Evolutionary conservation across 2,113 vertebrate species (phyloP).

Genomic region (Telmatochromis sp.): DNA sequence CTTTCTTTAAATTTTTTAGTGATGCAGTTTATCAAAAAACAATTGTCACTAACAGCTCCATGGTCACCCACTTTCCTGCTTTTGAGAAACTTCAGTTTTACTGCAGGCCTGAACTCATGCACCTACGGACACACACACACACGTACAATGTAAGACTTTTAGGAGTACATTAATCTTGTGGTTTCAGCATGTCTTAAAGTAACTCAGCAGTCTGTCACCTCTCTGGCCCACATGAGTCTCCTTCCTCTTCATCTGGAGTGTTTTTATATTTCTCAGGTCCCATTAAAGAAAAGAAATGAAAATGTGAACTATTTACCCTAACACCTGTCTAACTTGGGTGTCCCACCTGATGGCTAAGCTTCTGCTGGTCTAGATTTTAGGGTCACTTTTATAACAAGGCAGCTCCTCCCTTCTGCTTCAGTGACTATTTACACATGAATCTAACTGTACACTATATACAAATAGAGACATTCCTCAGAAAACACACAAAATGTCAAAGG

Average conservation of each 20-base stretch:
- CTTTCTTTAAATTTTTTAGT: not conserved
- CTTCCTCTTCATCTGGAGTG: not conserved
- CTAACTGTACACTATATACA: not conserved
- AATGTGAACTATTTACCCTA: not conserved
- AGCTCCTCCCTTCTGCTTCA: not conserved
- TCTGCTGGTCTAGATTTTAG: too few species aligned
- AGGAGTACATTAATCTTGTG: not conserved
- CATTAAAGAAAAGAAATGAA: too few species aligned
- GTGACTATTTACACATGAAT: not conserved
- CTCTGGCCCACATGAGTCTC: not conserved
- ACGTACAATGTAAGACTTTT: rapidly evolving
- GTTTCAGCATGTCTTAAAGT: not conserved
- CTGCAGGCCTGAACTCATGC: not conserved
- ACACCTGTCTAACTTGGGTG: not conserved
- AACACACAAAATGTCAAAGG: too few species aligned
- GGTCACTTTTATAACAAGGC: not conserved
- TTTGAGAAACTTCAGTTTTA: not conserved
- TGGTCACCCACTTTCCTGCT: rapidly evolving
- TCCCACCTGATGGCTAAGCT: too few species aligned
- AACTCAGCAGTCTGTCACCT: not conserved
- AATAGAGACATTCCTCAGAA: too few species aligned
- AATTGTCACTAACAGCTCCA: rapidly evolving
- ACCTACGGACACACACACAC: not conserved
- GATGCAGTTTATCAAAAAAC: not conserved
- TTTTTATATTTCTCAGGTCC: not conserved